A percentile compares a stretch with the other conserved stretches of the same genome.
Conservation (phyloP, 2,113 vertebrate species). For the Pongo abelii region DNA sequence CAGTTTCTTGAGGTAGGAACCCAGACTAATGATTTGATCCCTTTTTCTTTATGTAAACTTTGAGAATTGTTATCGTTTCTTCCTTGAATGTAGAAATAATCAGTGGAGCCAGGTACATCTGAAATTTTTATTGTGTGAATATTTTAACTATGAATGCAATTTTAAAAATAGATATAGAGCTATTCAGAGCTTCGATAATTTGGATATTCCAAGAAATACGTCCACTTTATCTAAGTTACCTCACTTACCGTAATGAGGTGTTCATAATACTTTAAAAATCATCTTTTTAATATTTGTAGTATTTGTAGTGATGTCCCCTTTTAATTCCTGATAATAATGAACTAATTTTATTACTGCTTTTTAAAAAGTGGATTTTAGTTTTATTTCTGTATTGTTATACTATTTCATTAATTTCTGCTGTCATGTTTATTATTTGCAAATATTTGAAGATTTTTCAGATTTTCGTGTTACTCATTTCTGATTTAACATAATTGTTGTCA, state of each 20-base stretch:
- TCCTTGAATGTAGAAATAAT: background rate
- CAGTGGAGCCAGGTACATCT: background rate
- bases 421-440: background rate
- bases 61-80: background rate
- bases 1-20: background rate
- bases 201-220: background rate
- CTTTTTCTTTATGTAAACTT: background rate
- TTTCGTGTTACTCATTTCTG: background rate
- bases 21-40: background rate
- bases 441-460: background rate
- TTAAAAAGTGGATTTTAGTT: background rate
- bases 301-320: background rate
- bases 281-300: background rate
- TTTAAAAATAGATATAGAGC: background rate
- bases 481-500: background rate
- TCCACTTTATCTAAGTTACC: background rate
- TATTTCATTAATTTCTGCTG: background rate
- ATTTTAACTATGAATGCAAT: background rate
- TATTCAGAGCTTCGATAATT: background rate
- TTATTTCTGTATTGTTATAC: background rate
- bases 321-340: background rate
- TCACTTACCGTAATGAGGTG: background rate
- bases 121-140: background rate
- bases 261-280: background rate
- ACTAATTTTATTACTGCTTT: background rate